phyloP scores from a whole-genome alignment of 2,113 vertebrate species.

The Riparia riparia region DNA sequence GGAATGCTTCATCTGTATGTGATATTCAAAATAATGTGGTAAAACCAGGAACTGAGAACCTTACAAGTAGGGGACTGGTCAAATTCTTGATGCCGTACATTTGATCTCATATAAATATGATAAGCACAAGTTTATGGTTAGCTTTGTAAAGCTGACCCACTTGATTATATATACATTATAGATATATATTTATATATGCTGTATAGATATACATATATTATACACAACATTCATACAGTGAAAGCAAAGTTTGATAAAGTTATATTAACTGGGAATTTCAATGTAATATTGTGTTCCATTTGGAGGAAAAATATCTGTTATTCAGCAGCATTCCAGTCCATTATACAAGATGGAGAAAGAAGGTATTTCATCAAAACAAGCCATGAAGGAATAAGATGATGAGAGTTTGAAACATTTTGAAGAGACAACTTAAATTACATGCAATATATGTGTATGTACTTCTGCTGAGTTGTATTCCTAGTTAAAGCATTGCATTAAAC shows the following conservation, averaged over 20 bases:
- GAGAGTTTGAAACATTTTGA: constrained; percentile 10
- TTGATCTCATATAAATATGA: constrained; percentile 59
- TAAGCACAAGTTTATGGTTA: constrained; percentile 67
- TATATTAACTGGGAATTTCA: constrained; percentile 29
- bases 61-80: neutral
- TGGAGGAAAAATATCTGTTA: neutral
- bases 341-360: neutral
- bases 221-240: constrained; percentile 31
- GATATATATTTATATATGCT: constrained; percentile 72
- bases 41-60: neutral
- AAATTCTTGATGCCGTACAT: constrained; percentile 43
- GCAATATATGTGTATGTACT: constrained; percentile 51
- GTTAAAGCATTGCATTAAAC: constrained; percentile 48
- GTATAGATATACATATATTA: constrained; percentile 41
- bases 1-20: neutral
- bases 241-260: constrained; percentile 25
- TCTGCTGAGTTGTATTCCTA: constrained; percentile 58
- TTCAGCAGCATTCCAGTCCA: neutral
- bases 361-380: neutral
- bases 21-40: neutral
- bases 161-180: constrained; percentile 53
- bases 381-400: neutral
- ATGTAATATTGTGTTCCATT: neutral
- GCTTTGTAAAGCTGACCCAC: constrained; percentile 51
- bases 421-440: constrained; percentile 39